A percentile compares a stretch with the other conserved stretches of the same genome.
phyloP scores from a whole-genome alignment of 2,888 invertebrate species.

The Stratiomys singularior region DNA sequence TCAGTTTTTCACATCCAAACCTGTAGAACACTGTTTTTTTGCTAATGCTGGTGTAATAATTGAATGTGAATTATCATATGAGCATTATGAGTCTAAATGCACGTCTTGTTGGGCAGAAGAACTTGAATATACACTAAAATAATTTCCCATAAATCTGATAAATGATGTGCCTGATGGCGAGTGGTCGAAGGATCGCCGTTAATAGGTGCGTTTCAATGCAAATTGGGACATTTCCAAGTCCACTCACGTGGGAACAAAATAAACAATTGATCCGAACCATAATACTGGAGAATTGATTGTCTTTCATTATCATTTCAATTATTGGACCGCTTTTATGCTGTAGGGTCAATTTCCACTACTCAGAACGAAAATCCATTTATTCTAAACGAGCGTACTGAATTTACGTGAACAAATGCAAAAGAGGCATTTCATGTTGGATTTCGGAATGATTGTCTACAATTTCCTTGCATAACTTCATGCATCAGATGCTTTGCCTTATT shows the following conservation, averaged over 20 bases:
- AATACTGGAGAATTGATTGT: neutral
- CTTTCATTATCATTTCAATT: neutral
- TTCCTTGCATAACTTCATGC: no score
- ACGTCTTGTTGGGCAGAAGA: no score
- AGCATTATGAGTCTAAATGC: no score
- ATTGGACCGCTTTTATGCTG: neutral
- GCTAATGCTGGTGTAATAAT: slow-evolving; percentile 14
- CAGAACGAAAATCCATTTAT: no score
- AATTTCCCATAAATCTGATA: slow-evolving; percentile 22
- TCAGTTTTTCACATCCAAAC: neutral
- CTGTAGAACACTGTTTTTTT: neutral
- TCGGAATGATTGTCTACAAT: no score
- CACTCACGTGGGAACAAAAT: slow-evolving; percentile 24
- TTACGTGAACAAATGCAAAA: no score
- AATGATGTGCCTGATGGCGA: neutral
- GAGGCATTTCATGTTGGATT: no score
- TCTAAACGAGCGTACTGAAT: no score
- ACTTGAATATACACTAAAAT: no score
- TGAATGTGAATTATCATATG: slow-evolving; percentile 19
- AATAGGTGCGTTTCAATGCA: slow-evolving; percentile 33
- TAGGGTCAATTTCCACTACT: neutral
- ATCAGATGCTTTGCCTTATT: no score
- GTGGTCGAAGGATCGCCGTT: slow-evolving; percentile 19
- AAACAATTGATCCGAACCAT: slow-evolving; percentile 18
- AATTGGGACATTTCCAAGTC: slow-evolving; percentile 16